These are phyloP conservation scores for Mechanitis messenoides DNA, from an alignment of 2,888 invertebrate species.

Conservation along the genomic window DNA sequence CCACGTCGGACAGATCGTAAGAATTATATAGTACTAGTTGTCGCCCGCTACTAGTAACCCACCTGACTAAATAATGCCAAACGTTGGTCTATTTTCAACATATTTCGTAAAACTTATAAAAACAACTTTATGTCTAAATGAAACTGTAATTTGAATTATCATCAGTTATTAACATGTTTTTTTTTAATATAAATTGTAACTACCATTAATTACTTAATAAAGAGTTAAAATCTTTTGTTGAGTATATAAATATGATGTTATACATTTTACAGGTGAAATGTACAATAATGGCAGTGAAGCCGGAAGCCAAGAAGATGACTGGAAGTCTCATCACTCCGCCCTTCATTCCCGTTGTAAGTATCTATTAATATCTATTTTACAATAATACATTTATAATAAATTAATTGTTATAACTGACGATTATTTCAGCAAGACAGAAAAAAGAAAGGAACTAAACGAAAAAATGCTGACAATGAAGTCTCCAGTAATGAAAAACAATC, in stretches of 20 bases:
- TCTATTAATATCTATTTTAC: not conserved
- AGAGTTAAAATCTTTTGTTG: too few relatives aligned
- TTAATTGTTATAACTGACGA: conserved; percentile 4
- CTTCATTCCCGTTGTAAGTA: conserved; percentile 48
- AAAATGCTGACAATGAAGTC: conserved; percentile 17
- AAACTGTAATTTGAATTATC: too few relatives aligned
- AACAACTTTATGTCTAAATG: too few relatives aligned
- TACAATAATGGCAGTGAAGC: conserved; percentile 57
- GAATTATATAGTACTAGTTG: conserved; percentile 24
- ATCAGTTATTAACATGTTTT: too few relatives aligned
- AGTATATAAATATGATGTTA: not conserved
- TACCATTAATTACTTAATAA: too few relatives aligned
- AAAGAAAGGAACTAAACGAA: conserved; percentile 26
- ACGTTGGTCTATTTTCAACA: too few relatives aligned
- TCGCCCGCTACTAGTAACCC: not conserved
- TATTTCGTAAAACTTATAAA: too few relatives aligned
- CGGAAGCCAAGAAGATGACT: conserved; percentile 54
- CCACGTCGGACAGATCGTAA: conserved; percentile 78
- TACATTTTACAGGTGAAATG: conserved; percentile 62
- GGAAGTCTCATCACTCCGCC: conserved; percentile 60
- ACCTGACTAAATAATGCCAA: too few relatives aligned
- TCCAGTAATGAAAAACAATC: conserved; percentile 17
- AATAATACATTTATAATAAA: not conserved
- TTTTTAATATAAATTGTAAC: too few relatives aligned
- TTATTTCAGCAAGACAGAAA: conserved; percentile 39